Percentiles rank a stretch among this genome's conserved stretches.
Conservation (phyloP, 2,888 invertebrate genomes). For the Leucoma salicis region DNA sequence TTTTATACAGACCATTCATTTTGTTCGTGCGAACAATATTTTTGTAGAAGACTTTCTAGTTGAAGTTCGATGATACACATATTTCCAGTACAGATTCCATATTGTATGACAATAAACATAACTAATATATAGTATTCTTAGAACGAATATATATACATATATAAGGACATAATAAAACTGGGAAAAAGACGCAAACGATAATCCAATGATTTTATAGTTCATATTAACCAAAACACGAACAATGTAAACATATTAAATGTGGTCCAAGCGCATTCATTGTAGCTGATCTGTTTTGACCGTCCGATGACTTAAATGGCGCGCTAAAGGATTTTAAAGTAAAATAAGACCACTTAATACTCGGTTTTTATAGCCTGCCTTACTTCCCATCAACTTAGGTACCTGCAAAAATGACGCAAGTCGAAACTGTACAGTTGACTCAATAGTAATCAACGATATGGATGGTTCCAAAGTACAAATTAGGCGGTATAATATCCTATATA, state of each 20-base stretch:
- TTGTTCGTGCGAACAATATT: constrained; percentile 59
- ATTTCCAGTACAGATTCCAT: constrained; percentile 6
- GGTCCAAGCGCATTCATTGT: constrained; percentile 34
- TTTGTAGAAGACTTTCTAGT: constrained; percentile 30
- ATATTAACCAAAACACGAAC: constrained; percentile 39
- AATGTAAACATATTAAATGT: constrained; percentile 41
- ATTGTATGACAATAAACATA: not conserved
- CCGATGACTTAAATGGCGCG: constrained; percentile 43
- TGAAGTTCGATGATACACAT: constrained; percentile 19
- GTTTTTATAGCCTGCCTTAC: constrained; percentile 48
- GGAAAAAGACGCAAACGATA: constrained; percentile 13
- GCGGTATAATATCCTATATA: constrained; percentile 46
- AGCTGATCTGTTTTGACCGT: constrained; percentile 41
- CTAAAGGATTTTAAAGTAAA: constrained; percentile 42
- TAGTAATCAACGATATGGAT: constrained; percentile 44
- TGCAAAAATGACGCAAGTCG: constrained; percentile 52
- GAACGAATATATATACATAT: too few relatives aligned
- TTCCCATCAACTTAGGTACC: constrained; percentile 51
- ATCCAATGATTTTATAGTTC: constrained; percentile 37
- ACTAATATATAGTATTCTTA: too few relatives aligned
- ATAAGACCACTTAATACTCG: constrained; percentile 49
- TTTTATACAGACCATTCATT: constrained; percentile 66
- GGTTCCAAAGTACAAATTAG: constrained; percentile 55
- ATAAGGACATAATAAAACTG: too few relatives aligned
- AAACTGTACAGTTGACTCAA: constrained; percentile 53